Conservation (phyloP, 2,113 vertebrate species). For the Pavo muticus region DNA sequence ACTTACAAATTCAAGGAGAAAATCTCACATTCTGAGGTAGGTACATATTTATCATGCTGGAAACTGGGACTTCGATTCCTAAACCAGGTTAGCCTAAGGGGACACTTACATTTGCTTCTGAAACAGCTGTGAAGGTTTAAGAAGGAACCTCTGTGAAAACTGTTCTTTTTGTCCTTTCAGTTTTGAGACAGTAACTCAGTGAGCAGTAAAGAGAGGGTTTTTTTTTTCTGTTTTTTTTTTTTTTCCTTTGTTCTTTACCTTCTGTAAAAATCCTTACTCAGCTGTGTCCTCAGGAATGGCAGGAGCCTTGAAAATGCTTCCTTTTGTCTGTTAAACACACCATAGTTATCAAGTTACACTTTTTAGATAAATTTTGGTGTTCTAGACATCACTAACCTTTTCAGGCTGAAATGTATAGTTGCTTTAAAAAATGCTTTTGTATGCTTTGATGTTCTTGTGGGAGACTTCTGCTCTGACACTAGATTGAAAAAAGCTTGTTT, state of each 20-base stretch:
- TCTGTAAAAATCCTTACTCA: background rate
- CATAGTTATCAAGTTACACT: background rate
- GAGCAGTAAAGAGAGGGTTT: accelerated
- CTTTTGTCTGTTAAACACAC: background rate
- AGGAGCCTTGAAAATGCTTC: background rate
- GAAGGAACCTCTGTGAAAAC: background rate
- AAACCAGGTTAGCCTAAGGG: background rate
- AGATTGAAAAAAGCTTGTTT: background rate
- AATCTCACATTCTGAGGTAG: background rate
- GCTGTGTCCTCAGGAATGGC: background rate
- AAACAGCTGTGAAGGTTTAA: background rate
- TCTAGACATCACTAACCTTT: background rate
- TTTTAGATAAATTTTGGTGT: background rate
- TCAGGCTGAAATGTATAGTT: background rate
- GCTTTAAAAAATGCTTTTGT: background rate
- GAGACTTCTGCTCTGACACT: background rate
- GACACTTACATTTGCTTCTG: background rate
- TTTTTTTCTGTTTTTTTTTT: background rate
- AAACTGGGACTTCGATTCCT: background rate
- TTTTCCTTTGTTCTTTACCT: background rate
- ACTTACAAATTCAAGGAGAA: background rate
- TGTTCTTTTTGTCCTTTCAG: background rate
- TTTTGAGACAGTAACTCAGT: background rate
- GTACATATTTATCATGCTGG: accelerated
- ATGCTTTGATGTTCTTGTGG: background rate